These are phyloP conservation scores for Sitta europaea DNA, from an alignment of 2,113 vertebrate genomes.

Conservation along the genomic window DNA sequence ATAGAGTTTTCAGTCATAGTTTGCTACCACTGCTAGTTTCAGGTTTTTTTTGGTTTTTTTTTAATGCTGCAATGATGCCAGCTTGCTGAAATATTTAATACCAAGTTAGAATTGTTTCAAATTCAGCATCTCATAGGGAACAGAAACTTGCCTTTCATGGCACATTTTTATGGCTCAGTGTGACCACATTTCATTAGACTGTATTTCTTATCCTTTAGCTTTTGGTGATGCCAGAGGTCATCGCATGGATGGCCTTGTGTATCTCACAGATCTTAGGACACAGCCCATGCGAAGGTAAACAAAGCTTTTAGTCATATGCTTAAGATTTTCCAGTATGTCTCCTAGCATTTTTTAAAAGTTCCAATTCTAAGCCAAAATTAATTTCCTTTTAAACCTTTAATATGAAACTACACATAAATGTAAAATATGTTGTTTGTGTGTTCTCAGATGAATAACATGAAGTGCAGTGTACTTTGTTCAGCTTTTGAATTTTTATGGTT, in stretches of 20 bases:
- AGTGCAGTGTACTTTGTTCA: background rate
- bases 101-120: background rate
- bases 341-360: background rate
- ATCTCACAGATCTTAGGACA: slow-evolving; percentile 69
- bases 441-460: background rate
- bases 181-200: background rate
- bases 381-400: background rate
- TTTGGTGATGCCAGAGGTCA: slow-evolving; percentile 72
- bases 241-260: slow-evolving; percentile 67
- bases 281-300: slow-evolving; percentile 72
- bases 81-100: background rate
- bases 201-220: slow-evolving; percentile 14
- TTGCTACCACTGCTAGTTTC: background rate
- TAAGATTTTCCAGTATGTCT: background rate
- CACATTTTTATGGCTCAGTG: background rate
- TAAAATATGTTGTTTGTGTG: background rate
- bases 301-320: background rate
- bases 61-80: background rate
- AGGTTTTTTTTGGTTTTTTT: background rate
- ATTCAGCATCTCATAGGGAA: background rate
- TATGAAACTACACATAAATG: background rate
- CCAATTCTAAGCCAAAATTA: background rate
- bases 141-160: background rate
- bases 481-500: background rate
- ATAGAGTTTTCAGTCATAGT: background rate